These are phyloP conservation scores for Corythaeola cristata DNA, from an alignment of 2,113 vertebrate species.

Conservation along the genomic window DNA sequence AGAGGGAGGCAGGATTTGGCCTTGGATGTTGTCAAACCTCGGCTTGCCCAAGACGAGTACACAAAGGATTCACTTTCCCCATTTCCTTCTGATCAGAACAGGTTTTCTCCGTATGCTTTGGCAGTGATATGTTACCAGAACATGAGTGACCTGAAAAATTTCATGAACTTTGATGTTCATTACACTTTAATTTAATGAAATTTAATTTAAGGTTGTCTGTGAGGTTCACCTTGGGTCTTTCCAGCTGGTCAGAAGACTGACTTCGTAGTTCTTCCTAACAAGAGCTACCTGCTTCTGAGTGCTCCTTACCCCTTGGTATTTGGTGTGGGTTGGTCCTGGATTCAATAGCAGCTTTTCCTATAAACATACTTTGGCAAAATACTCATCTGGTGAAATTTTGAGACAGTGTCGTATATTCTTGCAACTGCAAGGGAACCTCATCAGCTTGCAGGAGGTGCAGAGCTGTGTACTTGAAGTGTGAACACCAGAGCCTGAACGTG, in stretches of 20 bases:
- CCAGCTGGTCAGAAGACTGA: not conserved
- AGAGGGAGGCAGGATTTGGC: not conserved
- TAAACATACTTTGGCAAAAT: not conserved
- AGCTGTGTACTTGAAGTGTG: not conserved
- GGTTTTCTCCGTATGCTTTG: not conserved
- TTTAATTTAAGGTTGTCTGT: not conserved
- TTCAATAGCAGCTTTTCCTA: not conserved
- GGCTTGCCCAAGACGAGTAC: not conserved
- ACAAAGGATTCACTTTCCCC: not conserved
- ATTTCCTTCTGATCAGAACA: not conserved
- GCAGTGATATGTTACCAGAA: not conserved
- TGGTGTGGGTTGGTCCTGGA: not conserved
- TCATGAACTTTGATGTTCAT: not conserved
- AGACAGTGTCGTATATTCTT: not conserved
- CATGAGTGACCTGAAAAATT: not conserved
- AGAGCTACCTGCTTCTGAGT: not conserved
- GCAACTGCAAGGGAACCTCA: not conserved
- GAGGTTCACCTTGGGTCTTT: not conserved
- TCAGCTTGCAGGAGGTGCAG: not conserved
- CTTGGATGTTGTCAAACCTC: not conserved
- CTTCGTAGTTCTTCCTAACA: not conserved
- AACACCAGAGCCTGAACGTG: not conserved
- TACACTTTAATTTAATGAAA: not conserved
- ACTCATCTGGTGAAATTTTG: not conserved
- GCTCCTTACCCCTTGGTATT: not conserved